Evolutionary conservation across 2,888 invertebrate genomes (phyloP).

Genomic region (Choristoneura rosaceana): DNA sequence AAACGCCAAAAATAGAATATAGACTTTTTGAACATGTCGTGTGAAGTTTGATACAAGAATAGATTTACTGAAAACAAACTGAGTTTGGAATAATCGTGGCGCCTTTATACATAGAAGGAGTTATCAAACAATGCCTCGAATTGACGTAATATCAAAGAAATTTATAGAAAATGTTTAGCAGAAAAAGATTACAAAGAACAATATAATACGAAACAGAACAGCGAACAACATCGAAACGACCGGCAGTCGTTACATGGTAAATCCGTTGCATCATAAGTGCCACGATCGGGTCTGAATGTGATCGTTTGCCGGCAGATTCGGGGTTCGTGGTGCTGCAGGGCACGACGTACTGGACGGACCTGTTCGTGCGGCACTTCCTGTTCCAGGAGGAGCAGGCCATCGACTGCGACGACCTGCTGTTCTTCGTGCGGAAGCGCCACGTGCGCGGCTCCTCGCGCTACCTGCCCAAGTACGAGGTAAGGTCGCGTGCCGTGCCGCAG

Average conservation of each 20-base stretch:
- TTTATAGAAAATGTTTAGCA: neutral
- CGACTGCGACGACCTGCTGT: constrained; percentile 97
- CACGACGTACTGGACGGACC: constrained; percentile 97
- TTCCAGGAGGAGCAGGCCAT: constrained; percentile 95
- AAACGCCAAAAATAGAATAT: neutral
- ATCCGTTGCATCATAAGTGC: neutral
- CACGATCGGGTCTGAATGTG: neutral
- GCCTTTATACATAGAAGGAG: neutral
- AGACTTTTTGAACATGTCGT: neutral
- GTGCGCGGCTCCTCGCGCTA: constrained; percentile 94
- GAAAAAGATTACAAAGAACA: neutral
- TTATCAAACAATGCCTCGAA: neutral
- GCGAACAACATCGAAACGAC: neutral
- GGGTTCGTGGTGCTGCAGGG: constrained; percentile 97
- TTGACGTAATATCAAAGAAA: no score
- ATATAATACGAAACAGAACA: neutral
- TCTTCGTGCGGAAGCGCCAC: constrained; percentile 97
- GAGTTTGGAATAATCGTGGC: neutral
- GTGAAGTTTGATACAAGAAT: neutral
- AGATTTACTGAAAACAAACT: neutral
- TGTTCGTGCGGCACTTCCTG: constrained; percentile 97
- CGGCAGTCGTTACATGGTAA: neutral
- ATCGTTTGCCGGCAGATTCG: constrained; percentile 87
- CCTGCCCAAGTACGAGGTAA: constrained; percentile 95
- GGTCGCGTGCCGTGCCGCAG: neutral